These are phyloP conservation scores for Hylia prasina DNA, from an alignment of 2,113 vertebrate genomes.

Conservation along the genomic window DNA sequence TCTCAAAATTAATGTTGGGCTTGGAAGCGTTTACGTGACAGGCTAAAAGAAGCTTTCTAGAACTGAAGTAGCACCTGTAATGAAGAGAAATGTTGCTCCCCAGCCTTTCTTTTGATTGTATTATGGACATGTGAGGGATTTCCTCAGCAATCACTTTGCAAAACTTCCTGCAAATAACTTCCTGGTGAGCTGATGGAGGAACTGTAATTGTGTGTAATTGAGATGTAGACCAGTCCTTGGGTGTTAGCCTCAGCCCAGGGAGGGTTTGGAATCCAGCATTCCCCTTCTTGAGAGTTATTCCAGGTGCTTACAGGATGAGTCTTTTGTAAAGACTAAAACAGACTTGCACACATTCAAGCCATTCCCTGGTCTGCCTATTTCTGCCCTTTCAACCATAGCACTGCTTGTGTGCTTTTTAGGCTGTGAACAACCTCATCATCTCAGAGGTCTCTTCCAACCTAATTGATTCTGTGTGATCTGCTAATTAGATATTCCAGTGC, in stretches of 20 bases:
- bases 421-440: neutral
- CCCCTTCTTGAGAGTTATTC: neutral
- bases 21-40: neutral
- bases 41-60: neutral
- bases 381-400: neutral
- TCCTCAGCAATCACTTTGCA: neutral
- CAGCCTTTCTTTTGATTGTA: neutral
- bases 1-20: neutral
- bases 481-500: neutral
- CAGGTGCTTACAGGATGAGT: fast-evolving
- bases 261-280: neutral
- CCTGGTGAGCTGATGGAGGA: neutral
- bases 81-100: neutral
- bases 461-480: neutral
- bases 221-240: neutral
- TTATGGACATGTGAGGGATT: neutral
- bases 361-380: neutral
- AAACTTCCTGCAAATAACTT: neutral
- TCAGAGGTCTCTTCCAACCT: neutral
- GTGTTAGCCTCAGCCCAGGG: neutral
- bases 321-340: neutral
- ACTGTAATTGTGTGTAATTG: neutral
- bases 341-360: neutral
- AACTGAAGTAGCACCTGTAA: neutral
- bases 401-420: neutral